These are phyloP conservation scores for Gephyroberyx darwinii DNA, from an alignment of 2,797 vertebrate genomes.

Conservation along the genomic window DNA sequence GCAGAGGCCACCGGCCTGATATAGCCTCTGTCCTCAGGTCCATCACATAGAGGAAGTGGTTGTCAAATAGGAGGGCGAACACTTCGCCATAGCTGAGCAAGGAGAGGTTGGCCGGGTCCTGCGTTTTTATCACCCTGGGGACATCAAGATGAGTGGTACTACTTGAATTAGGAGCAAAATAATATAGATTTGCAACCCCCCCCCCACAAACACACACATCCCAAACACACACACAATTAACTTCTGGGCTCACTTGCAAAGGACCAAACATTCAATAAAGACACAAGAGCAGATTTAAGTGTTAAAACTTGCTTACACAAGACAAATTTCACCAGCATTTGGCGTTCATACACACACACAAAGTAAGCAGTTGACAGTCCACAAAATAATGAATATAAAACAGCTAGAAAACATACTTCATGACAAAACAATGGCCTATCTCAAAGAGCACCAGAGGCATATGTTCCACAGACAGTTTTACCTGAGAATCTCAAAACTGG, in stretches of 20 bases:
- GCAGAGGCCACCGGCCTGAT: slow-evolving; percentile 95
- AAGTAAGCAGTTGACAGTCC: no score
- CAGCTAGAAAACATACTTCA: background rate
- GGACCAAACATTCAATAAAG: no score
- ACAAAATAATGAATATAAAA: background rate
- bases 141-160: slow-evolving; percentile 2
- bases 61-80: slow-evolving; percentile 96
- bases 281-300: no score
- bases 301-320: no score
- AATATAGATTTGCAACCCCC: no score
- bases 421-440: background rate
- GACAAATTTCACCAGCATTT: no score
- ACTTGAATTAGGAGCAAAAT: background rate
- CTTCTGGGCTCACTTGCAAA: no score
- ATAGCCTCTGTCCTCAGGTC: slow-evolving; percentile 95
- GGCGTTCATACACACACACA: background rate
- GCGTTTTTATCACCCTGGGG: slow-evolving; percentile 93
- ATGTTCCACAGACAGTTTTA: slow-evolving; percentile 65
- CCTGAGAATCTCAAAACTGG: slow-evolving; percentile 97
- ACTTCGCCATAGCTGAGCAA: slow-evolving; percentile 95
- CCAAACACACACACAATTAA: no score
- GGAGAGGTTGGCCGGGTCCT: slow-evolving; percentile 91
- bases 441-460: no score
- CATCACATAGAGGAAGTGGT: slow-evolving; percentile 96
- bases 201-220: no score